A percentile compares a stretch with the other conserved stretches of the same genome.
phyloP scores from a whole-genome alignment of 2,797 vertebrate species.

The Knipowitschia caucasica region DNA sequence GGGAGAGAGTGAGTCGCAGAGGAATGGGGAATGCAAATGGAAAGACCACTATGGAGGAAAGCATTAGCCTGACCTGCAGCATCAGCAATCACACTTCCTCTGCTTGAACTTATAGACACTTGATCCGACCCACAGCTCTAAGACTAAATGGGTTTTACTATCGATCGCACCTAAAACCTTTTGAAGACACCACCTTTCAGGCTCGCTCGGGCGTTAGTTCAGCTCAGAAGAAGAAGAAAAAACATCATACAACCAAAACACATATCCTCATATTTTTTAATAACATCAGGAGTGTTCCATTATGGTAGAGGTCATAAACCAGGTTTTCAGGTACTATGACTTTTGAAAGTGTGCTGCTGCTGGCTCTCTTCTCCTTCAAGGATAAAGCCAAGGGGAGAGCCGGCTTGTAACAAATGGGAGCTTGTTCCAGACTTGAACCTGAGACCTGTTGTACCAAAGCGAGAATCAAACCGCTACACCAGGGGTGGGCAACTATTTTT shows the following conservation, averaged over 20 bases:
- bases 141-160: conserved; percentile 3
- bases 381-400: too few species aligned
- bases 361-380: too few species aligned
- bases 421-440: too few species aligned
- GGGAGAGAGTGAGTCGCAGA: conserved; percentile 16
- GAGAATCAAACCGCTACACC: too few species aligned
- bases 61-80: conserved; percentile 13
- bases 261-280: background rate
- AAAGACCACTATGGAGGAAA: conserved; percentile 10
- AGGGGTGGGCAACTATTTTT: too few species aligned
- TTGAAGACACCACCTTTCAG: conserved; percentile 1
- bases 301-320: too few species aligned
- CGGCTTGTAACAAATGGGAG: too few species aligned
- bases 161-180: background rate
- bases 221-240: background rate
- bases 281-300: too few species aligned
- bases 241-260: background rate
- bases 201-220: background rate
- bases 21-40: conserved; percentile 13
- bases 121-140: conserved; percentile 1
- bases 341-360: too few species aligned
- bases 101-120: background rate
- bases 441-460: too few species aligned
- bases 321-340: too few species aligned
- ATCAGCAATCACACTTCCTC: conserved; percentile 12